phyloP scores from a whole-genome alignment of 2,797 vertebrate species.

The Labeo calbasu region DNA sequence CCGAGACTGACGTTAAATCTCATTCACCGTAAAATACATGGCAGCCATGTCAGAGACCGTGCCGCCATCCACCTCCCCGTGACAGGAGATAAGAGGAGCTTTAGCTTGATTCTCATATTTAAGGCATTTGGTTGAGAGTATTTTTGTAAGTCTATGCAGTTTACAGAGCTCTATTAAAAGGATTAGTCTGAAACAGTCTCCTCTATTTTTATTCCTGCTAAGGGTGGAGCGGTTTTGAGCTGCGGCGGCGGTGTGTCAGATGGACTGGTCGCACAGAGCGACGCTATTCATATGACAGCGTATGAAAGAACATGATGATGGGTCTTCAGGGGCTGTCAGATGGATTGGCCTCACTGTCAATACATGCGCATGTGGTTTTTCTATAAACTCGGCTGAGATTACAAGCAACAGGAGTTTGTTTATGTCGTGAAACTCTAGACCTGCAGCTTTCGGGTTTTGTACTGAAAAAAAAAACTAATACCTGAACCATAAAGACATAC shows the following conservation, averaged over 20 bases:
- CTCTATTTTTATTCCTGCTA: neutral
- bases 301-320: constrained; percentile 46
- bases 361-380: neutral
- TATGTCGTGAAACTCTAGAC: neutral
- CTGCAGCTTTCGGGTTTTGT: constrained; percentile 1
- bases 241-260: neutral
- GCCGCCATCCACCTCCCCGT: constrained; percentile 1
- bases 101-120: constrained; percentile 16
- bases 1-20: constrained; percentile 18
- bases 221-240: neutral
- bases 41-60: neutral
- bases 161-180: constrained; percentile 21
- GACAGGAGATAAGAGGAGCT: constrained; percentile 15
- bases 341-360: constrained; percentile 38
- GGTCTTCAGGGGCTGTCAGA: constrained; percentile 52
- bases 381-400: neutral
- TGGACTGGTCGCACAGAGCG: constrained; percentile 24
- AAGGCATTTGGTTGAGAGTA: constrained; percentile 5
- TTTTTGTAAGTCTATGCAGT: constrained; percentile 1
- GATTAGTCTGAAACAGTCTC: constrained; percentile 7
- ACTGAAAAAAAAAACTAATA: too few relatives aligned
- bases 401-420: neutral
- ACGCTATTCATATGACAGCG: constrained; percentile 39
- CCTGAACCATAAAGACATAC: too few relatives aligned
- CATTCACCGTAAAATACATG: constrained; percentile 31